Conservation (phyloP, 2,797 vertebrate genomes). For the Anolis apletophallus region DNA sequence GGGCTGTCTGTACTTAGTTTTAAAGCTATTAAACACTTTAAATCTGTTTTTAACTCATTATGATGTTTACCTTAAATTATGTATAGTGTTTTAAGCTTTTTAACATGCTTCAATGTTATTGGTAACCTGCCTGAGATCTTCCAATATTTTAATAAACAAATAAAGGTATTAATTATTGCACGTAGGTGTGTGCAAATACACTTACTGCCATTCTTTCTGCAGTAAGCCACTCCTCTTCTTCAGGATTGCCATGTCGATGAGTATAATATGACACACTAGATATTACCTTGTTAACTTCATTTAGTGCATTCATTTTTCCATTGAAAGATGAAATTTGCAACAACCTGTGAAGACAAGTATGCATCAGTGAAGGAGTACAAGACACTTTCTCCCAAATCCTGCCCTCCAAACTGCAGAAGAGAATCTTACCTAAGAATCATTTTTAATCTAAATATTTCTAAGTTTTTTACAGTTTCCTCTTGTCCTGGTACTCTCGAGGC, state of each 20-base stretch:
- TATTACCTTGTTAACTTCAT: slow-evolving; percentile 99
- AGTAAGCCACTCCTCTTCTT: slow-evolving; percentile 98
- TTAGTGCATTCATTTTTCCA: slow-evolving; percentile 99
- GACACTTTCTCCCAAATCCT: background rate
- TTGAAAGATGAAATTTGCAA: slow-evolving; percentile 99
- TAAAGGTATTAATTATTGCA: background rate
- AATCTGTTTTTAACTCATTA: background rate
- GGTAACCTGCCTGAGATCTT: background rate
- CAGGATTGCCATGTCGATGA: slow-evolving; percentile 96
- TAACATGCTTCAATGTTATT: background rate
- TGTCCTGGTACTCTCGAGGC: slow-evolving; percentile 98
- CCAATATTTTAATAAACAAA: background rate
- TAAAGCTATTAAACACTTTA: background rate
- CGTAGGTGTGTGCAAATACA: slow-evolving; percentile 40
- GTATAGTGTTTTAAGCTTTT: background rate
- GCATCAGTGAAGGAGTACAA: slow-evolving; percentile 49
- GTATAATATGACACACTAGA: slow-evolving; percentile 99
- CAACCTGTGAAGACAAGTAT: slow-evolving; percentile 84
- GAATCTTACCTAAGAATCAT: slow-evolving; percentile 99
- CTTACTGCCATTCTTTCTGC: slow-evolving; percentile 99
- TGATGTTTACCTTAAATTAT: background rate
- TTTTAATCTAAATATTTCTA: slow-evolving; percentile 99
- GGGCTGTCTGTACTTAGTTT: no score
- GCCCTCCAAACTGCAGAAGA: background rate
- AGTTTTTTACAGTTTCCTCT: slow-evolving; percentile 99